phyloP scores from a whole-genome alignment of 2,797 vertebrate species.

The Zenarchopterus dispar region DNA sequence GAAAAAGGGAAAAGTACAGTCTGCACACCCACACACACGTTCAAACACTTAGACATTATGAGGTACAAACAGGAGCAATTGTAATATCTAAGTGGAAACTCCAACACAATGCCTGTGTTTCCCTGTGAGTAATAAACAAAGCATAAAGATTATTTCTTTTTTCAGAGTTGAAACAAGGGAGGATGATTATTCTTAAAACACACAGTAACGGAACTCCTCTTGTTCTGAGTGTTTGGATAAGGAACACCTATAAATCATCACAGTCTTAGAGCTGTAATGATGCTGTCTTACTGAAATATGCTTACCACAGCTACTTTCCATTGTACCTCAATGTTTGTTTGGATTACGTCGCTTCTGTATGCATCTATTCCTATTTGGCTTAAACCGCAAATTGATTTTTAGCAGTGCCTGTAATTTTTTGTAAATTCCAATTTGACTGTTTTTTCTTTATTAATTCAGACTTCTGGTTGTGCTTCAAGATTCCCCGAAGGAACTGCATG shows the following conservation, averaged over 20 bases:
- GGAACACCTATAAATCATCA: constrained; percentile 45
- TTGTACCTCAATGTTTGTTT: constrained; percentile 55
- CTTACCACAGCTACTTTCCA: constrained; percentile 36
- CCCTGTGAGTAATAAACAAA: background rate
- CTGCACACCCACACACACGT: constrained; percentile 6
- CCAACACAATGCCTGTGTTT: background rate
- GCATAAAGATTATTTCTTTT: constrained; percentile 7
- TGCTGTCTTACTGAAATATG: constrained; percentile 46
- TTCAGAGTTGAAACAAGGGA: background rate
- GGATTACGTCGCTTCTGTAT: constrained; percentile 36
- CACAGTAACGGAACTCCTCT: constrained; percentile 30
- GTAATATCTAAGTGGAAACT: background rate
- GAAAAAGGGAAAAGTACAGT: background rate
- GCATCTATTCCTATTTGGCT: constrained; percentile 48
- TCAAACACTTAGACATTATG: constrained; percentile 14
- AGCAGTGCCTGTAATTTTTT: constrained; percentile 60
- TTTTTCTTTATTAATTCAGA: constrained; percentile 34
- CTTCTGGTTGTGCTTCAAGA: constrained; percentile 6
- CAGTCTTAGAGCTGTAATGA: constrained; percentile 27
- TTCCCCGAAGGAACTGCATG: constrained; percentile 4
- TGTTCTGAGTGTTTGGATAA: constrained; percentile 25
- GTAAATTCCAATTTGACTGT: constrained; percentile 47
- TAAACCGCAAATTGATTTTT: constrained; percentile 64
- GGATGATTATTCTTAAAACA: constrained; percentile 29
- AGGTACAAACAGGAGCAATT: constrained; percentile 6